A percentile compares a stretch with the other conserved stretches of the same genome.
Evolutionary conservation across 2,888 invertebrate species (phyloP).

Genomic region (Fragum sueziense): DNA sequence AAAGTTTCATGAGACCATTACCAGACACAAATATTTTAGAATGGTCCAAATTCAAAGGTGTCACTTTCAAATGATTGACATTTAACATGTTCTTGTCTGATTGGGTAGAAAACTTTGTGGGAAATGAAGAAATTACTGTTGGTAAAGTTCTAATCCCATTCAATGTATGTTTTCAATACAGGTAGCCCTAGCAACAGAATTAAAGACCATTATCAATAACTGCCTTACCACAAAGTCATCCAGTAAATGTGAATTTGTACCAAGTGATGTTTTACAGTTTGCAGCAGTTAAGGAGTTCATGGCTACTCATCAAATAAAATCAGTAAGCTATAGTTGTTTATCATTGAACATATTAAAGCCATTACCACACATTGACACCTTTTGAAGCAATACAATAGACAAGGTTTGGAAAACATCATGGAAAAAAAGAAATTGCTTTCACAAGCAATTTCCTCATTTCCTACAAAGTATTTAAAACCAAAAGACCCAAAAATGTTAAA

Average conservation of each 20-base stretch:
- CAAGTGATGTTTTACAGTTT: background rate
- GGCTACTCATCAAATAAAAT: background rate
- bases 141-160: too few relatives aligned
- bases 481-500: too few relatives aligned
- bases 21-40: too few relatives aligned
- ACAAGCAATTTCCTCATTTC: too few relatives aligned
- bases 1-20: too few relatives aligned
- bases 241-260: constrained; percentile 7
- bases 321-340: background rate
- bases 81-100: too few relatives aligned
- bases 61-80: too few relatives aligned
- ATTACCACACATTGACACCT: background rate
- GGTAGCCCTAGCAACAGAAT: background rate
- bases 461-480: too few relatives aligned
- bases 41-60: too few relatives aligned
- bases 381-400: background rate
- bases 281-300: constrained; percentile 8
- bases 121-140: background rate
- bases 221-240: background rate
- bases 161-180: too few relatives aligned
- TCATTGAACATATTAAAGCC: background rate
- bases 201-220: background rate
- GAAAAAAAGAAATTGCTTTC: too few relatives aligned
- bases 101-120: background rate
- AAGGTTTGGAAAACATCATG: background rate